These are phyloP conservation scores for Ammospiza nelsoni DNA, from an alignment of 2,113 vertebrate genomes.

Conservation along the genomic window DNA sequence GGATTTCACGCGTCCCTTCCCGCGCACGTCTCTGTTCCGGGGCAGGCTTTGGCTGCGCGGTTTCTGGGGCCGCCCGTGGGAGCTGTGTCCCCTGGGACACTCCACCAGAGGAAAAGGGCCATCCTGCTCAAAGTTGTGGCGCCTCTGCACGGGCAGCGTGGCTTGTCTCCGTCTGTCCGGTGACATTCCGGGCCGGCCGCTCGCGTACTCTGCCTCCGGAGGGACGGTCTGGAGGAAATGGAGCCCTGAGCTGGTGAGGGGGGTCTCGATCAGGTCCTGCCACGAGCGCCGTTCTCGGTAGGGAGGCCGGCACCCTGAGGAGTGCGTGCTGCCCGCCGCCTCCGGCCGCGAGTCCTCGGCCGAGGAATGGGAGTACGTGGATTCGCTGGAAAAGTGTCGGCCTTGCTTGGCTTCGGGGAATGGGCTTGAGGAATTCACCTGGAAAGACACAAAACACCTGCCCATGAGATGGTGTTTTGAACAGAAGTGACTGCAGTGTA, in stretches of 20 bases:
- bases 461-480: neutral
- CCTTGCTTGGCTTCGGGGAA: constrained; percentile 86
- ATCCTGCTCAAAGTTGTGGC: constrained; percentile 82
- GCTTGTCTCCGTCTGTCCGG: constrained; percentile 84
- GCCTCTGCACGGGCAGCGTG: constrained; percentile 80
- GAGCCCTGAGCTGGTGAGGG: constrained; percentile 83
- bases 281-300: constrained; percentile 85
- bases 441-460: constrained; percentile 18
- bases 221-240: constrained; percentile 89
- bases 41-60: constrained; percentile 90
- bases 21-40: constrained; percentile 79
- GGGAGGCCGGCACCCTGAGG: constrained; percentile 80
- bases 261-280: constrained; percentile 89
- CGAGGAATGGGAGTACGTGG: constrained; percentile 86
- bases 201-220: constrained; percentile 68
- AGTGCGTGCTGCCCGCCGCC: constrained; percentile 70
- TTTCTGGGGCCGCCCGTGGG: constrained; percentile 78
- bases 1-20: constrained; percentile 50
- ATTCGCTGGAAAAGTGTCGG: constrained; percentile 87
- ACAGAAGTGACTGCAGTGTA: neutral
- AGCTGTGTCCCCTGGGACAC: constrained; percentile 77
- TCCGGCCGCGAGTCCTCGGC: constrained; percentile 80
- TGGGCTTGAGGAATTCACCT: constrained; percentile 88
- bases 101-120: constrained; percentile 87
- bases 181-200: constrained; percentile 73